Evolutionary conservation across 2,797 vertebrate genomes (phyloP).

Genomic region (Ptychobarbus kaznakovi): DNA sequence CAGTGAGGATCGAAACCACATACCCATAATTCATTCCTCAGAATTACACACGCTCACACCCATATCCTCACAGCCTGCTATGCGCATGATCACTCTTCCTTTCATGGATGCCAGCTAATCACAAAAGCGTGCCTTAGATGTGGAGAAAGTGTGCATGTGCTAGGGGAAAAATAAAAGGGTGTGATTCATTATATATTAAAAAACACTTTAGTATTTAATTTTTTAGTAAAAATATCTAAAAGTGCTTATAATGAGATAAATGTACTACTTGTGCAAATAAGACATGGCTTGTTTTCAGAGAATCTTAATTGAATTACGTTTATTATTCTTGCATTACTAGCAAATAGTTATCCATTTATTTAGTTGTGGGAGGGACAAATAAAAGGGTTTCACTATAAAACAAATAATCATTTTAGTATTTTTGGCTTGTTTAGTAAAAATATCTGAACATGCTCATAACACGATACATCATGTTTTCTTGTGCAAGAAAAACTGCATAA

Average conservation of each 20-base stretch:
- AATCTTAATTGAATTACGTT: not conserved
- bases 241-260: not conserved
- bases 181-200: not conserved
- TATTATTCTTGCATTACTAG: not conserved
- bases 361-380: not conserved
- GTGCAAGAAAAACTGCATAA: not conserved
- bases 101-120: constrained; percentile 60
- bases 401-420: not conserved
- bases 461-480: not conserved
- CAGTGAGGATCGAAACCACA: constrained; percentile 44
- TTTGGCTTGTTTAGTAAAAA: not conserved
- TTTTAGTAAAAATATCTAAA: not conserved
- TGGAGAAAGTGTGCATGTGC: not conserved
- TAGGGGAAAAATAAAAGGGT: not conserved
- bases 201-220: not conserved
- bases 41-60: constrained; percentile 15
- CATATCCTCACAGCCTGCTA: constrained; percentile 23
- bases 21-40: constrained; percentile 23
- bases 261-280: not conserved
- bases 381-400: no score
- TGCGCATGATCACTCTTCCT: constrained; percentile 20
- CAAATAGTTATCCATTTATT: not conserved
- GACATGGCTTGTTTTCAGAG: not conserved
- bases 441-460: not conserved
- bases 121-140: constrained; percentile 57